phyloP scores from a whole-genome alignment of 2,797 vertebrate genomes.

The Catamblyrhynchus diadema region DNA sequence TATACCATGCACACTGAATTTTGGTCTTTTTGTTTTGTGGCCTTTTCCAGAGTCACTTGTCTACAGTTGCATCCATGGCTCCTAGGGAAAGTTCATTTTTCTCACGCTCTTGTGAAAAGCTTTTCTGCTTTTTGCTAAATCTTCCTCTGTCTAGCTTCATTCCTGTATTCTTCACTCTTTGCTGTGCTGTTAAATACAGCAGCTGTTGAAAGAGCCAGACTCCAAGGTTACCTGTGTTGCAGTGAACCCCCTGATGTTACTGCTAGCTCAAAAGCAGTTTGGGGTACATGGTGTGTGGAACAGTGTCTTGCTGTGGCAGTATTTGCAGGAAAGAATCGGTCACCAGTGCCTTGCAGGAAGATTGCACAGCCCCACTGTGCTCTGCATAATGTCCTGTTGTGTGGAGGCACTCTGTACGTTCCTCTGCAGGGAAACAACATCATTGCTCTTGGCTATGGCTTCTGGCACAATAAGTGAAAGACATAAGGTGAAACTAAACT shows the following conservation, averaged over 20 bases:
- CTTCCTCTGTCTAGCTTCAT: not conserved
- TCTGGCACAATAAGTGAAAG: not conserved
- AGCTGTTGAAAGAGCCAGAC: not conserved
- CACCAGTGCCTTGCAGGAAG: not conserved
- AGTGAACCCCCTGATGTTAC: not conserved
- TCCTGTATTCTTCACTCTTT: not conserved
- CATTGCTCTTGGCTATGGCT: not conserved
- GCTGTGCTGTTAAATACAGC: not conserved
- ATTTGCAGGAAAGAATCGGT: not conserved
- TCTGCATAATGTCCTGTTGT: not conserved
- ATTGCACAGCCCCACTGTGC: not conserved
- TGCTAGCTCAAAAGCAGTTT: not conserved
- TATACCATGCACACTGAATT: not conserved
- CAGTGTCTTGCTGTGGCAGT: not conserved
- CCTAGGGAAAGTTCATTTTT: not conserved
- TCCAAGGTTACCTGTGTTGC: not conserved
- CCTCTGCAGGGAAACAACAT: not conserved
- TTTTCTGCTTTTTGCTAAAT: not conserved
- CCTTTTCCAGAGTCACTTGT: not conserved
- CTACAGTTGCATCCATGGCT: not conserved
- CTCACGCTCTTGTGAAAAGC: rapidly evolving
- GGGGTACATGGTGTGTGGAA: not conserved
- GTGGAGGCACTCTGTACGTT: not conserved
- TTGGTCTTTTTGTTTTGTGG: not conserved
- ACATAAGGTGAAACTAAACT: slow-evolving; percentile 24